These are phyloP conservation scores for Pristionchus mayeri DNA, from an alignment of 2,888 invertebrate species.

Conservation along the genomic window DNA sequence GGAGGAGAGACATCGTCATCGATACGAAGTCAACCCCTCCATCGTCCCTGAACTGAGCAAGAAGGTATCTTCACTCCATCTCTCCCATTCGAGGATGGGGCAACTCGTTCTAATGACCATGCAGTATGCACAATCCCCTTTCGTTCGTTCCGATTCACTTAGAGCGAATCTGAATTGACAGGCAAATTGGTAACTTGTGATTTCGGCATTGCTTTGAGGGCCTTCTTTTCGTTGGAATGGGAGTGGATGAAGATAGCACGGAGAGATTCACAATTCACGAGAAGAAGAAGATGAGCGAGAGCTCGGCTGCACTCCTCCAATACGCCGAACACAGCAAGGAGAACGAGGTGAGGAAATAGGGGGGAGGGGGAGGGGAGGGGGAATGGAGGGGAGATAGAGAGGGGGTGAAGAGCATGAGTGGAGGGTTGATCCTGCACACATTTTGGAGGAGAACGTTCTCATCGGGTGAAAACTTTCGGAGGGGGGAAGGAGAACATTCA, in stretches of 20 bases:
- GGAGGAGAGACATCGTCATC: slow-evolving; percentile 95
- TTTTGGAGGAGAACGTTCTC: too few species aligned
- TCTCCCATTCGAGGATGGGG: slow-evolving; percentile 87
- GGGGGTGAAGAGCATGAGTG: too few species aligned
- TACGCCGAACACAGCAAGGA: slow-evolving; percentile 59
- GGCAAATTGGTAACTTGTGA: neutral
- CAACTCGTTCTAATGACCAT: too few species aligned
- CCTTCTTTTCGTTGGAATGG: slow-evolving; percentile 75
- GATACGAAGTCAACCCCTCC: slow-evolving; percentile 93
- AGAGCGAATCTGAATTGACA: too few species aligned
- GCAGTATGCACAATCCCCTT: too few species aligned
- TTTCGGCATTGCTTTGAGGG: neutral
- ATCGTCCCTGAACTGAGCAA: slow-evolving; percentile 86
- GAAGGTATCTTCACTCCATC: too few species aligned
- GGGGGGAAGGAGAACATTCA: slow-evolving; percentile 31
- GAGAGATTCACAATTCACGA: slow-evolving; percentile 51
- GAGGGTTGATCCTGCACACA: too few species aligned
- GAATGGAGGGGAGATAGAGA: too few species aligned
- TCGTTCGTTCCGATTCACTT: too few species aligned
- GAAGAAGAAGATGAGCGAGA: slow-evolving; percentile 62
- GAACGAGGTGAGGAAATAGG: slow-evolving; percentile 32
- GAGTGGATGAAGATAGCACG: slow-evolving; percentile 80
- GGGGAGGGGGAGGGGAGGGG: slow-evolving; percentile 12
- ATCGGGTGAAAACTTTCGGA: too few species aligned
- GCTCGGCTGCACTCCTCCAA: slow-evolving; percentile 63